A percentile compares a stretch with the other conserved stretches of the same genome.
Evolutionary conservation across 2,888 invertebrate species (phyloP).

Genomic region (Macropis europaea): DNA sequence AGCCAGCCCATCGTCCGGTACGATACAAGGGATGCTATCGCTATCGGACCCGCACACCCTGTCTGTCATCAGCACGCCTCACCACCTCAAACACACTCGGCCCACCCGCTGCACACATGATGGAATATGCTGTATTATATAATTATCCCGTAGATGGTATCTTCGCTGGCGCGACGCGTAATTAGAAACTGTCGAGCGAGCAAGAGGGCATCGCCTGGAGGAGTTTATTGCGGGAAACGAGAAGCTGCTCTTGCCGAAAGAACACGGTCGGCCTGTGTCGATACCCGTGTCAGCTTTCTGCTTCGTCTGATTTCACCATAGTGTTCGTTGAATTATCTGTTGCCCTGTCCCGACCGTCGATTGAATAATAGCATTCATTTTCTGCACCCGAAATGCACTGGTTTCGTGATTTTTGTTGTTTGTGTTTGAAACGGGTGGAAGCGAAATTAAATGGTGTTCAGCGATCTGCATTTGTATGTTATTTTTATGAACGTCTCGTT

Average conservation of each 20-base stretch:
- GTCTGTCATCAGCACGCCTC: constrained; percentile 77
- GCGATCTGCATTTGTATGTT: too few relatives aligned
- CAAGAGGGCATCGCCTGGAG: constrained; percentile 40
- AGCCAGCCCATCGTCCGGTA: constrained; percentile 64
- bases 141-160: constrained; percentile 71
- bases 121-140: constrained; percentile 73
- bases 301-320: not conserved
- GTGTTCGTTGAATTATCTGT: too few relatives aligned
- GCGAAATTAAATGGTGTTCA: too few relatives aligned
- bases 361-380: too few relatives aligned
- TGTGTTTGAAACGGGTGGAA: too few relatives aligned
- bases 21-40: constrained; percentile 73
- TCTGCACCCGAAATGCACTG: too few relatives aligned
- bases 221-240: constrained; percentile 47
- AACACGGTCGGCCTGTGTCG: not conserved
- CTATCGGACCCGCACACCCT: constrained; percentile 75
- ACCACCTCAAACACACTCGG: constrained; percentile 77
- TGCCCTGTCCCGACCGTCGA: too few relatives aligned
- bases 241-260: constrained; percentile 10
- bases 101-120: constrained; percentile 69
- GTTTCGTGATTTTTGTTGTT: too few relatives aligned
- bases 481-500: too few relatives aligned
- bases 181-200: constrained; percentile 68
- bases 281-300: not conserved
- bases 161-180: constrained; percentile 62